Percentiles rank a stretch among this genome's conserved stretches.
phyloP scores from a whole-genome alignment of 2,888 invertebrate species.

The Microdon myrmicae region DNA sequence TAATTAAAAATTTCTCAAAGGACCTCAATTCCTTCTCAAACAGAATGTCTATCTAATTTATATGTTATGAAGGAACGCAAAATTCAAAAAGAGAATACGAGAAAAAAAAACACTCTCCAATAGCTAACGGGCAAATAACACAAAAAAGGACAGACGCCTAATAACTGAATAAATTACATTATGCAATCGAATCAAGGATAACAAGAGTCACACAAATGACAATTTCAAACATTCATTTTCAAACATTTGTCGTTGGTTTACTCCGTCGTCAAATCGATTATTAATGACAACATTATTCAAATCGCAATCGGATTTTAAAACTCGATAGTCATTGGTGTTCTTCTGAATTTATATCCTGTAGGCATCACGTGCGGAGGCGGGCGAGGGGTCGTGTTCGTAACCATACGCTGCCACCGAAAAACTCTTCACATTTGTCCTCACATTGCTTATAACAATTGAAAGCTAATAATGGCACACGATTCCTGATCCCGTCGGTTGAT shows the following conservation, averaged over 20 bases:
- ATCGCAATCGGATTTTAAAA: constrained; percentile 42
- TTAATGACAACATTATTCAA: constrained; percentile 50
- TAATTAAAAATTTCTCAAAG: too few relatives aligned
- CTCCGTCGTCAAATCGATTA: constrained; percentile 47
- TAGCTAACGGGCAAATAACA: too few relatives aligned
- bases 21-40: too few relatives aligned
- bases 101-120: too few relatives aligned
- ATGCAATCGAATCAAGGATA: too few relatives aligned
- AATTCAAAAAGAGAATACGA: too few relatives aligned
- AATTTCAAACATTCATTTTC: too few relatives aligned
- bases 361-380: constrained; percentile 5
- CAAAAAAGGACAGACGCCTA: too few relatives aligned
- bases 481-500: neutral
- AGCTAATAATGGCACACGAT: constrained; percentile 31
- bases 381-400: constrained; percentile 4
- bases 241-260: constrained; percentile 38
- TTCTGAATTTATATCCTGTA: constrained; percentile 4
- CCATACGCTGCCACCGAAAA: constrained; percentile 16
- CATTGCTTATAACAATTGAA: constrained; percentile 34
- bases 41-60: too few relatives aligned
- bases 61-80: too few relatives aligned
- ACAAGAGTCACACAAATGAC: too few relatives aligned
- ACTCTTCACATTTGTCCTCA: constrained; percentile 14
- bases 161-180: too few relatives aligned
- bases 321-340: constrained; percentile 16